Base-by-base conservation (phyloP, 1,140 invertebrate genomes). In the Drosophila arawakana region DNA sequence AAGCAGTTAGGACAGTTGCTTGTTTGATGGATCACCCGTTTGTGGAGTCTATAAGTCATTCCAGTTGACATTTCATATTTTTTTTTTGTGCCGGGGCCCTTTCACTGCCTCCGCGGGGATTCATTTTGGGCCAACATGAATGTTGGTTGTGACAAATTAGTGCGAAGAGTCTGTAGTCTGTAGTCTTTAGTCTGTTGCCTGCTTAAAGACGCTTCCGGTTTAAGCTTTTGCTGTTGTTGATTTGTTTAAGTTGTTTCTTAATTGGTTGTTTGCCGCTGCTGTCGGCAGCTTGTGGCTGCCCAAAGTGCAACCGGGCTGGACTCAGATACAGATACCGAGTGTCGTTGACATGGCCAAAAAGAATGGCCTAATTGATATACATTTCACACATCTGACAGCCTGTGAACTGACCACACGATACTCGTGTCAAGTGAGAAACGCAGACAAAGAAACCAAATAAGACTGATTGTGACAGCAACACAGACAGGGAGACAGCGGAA, bases 1-100 rank as follows among this genome's bases (percentile, higher is more conserved):
- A 86, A 80, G 82, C 83, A 86, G 77, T 82, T 82, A 88, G 83
- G 82, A 70, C 80, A 71, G 72, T 77, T 62, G 59, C 30, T 55
- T 44, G 69, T 41, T 69, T 82, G 82, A 84, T 62, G 66, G 66
- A 74, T 74, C 57, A 81, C 50, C 55, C 61, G 68, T 76, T 70
- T 74, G 59, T 59, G 54, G 37, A 62, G 73, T 76, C 83, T 58
- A 80, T 88, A 76, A 72, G 76, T 88, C 83, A 74, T 80, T 82
- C 58, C 44, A 57, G 75, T 79, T 86, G 76, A 73, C 79, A 80
- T 88, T 85, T 71, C 66, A 75, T 86, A 70, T 59, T 37, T 59
- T 60, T 71, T 30, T 30, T 2, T 30, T 60, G 68, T 30, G 2
- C 3, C 3, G 57, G 11, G 47, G 21, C 11, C 13, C 59, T 35